Conservation (phyloP, 1,140 invertebrate species). For the Chymomyza costata region DNA sequence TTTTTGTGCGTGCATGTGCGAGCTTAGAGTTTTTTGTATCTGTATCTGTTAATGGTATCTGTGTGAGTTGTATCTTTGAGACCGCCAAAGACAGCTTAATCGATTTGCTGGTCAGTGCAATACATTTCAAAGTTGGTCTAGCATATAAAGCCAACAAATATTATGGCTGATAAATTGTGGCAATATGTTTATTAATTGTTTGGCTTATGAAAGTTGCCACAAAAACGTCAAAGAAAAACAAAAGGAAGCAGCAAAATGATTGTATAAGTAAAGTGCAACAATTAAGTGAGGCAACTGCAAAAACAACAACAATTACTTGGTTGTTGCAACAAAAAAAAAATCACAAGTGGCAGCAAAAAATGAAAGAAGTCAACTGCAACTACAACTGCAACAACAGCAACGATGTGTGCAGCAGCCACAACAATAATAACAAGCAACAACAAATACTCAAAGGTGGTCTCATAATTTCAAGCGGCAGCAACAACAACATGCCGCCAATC, state of each 20-base stretch:
- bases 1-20: slow-evolving; percentile 34
- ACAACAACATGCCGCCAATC: no score
- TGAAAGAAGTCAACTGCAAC: no score
- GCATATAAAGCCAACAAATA: slow-evolving; percentile 27
- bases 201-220: no score
- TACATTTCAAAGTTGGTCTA: no score
- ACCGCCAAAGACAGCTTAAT: slow-evolving; percentile 60
- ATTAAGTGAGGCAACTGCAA: background rate
- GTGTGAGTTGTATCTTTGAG: background rate
- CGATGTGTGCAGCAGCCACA: background rate
- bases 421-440: slow-evolving; percentile 5
- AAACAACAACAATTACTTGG: slow-evolving; percentile 27
- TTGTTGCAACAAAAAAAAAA: no score
- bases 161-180: slow-evolving; percentile 59
- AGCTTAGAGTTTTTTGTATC: background rate
- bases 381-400: background rate
- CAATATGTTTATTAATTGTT: slow-evolving; percentile 72
- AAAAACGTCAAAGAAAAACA: slow-evolving; percentile 47
- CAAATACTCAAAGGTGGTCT: slow-evolving; percentile 52
- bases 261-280: background rate
- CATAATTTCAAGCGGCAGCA: slow-evolving; percentile 10
- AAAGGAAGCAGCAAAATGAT: slow-evolving; percentile 3
- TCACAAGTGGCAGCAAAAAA: no score
- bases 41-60: no score
- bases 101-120: slow-evolving; percentile 67